Evolutionary conservation across 2,888 invertebrate genomes (phyloP).

Genomic region (Noctua janthe): DNA sequence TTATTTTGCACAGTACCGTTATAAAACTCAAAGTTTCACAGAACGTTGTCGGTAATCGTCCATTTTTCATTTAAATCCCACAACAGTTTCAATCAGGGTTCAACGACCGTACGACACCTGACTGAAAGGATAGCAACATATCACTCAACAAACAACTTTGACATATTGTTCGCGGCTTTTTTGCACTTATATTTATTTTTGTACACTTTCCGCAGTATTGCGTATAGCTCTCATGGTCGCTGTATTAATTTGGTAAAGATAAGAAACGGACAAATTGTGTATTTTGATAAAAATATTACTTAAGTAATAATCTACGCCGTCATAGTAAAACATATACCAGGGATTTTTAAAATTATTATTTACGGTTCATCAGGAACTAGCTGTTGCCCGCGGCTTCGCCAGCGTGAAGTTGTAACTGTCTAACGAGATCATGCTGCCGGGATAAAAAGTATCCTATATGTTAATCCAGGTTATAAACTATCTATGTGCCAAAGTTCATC

Average conservation of each 20-base stretch:
- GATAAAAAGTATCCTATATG: too few species aligned
- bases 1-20: too few species aligned
- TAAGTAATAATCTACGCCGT: background rate
- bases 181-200: slow-evolving; percentile 24
- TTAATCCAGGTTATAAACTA: too few species aligned
- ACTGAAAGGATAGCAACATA: slow-evolving; percentile 60
- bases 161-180: slow-evolving; percentile 25
- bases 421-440: too few species aligned
- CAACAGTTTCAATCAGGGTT: slow-evolving; percentile 23
- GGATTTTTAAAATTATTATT: background rate
- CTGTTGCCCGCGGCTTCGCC: too few species aligned
- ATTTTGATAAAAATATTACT: slow-evolving; percentile 8
- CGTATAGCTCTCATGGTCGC: slow-evolving; percentile 22
- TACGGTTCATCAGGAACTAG: too few species aligned
- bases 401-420: too few species aligned
- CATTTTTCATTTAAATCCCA: slow-evolving; percentile 1
- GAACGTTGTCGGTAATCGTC: background rate
- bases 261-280: slow-evolving; percentile 5
- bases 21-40: too few species aligned
- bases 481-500: too few species aligned
- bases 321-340: background rate
- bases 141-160: slow-evolving; percentile 48
- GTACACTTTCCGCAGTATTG: slow-evolving; percentile 20
- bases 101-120: slow-evolving; percentile 56
- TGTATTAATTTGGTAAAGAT: slow-evolving; percentile 14